Base-by-base conservation (phyloP, 2,797 vertebrate genomes). In the Gymnoscopelus braueri region DNA sequence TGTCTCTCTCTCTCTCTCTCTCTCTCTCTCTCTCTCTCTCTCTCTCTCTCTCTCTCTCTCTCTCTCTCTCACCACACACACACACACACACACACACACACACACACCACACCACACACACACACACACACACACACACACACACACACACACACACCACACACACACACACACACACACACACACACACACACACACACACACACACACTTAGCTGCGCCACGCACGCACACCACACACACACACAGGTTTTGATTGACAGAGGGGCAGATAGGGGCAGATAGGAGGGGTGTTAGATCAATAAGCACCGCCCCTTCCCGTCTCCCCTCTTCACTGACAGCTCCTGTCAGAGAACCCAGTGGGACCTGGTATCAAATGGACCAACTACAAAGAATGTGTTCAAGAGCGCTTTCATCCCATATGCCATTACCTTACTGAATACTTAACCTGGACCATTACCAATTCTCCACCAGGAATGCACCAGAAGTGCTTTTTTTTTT, bases 321-420 rank as follows among this genome's bases (percentile, higher is more conserved):
- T 79, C 81, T 78, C 78, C 69, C 72, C 60, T 55, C 70, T 86
- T 85, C 86, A 89, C 90, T 89, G 91, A 94, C 92, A 94, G 92
- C 87, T 90, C 82, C 89, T 93, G 92, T 94, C 89, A 85, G 39
- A 91, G 90, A 82, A 48, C 88, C 82, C 89, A 72, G 80, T 88
- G 85, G 90, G 89, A 82, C 78, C 82, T 44, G 60, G 68, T 91
- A 91, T 92, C 89, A 88, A 89, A 89, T 87, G 80, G 84, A 91
- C 91, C 89, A 88, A 83, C 75, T 49, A 44, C 39, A 44, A 44
- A 44, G 39, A 44, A 44, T 44, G 39, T 44, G 39, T 10, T 44
- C 39, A 7, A 44, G 39, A 44, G 39, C 39, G 39, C 39, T 44
- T 44, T 44, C 54, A 26, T 8, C 24, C 53, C 53, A 44, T 44